Conservation (phyloP, 2,797 vertebrate species). For the Phoxinus dragarum region DNA sequence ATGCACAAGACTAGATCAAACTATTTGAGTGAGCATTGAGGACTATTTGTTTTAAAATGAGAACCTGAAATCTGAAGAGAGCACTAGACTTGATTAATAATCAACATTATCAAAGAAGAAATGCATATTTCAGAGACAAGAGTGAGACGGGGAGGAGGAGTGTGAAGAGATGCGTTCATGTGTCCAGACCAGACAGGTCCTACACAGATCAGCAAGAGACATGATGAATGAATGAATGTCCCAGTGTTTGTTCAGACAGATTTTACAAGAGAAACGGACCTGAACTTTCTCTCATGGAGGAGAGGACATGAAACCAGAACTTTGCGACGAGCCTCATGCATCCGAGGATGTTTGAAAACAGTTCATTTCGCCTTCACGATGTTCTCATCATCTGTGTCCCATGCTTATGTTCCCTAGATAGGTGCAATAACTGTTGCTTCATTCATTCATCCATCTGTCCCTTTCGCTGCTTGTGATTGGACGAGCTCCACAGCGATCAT, state of each 20-base stretch:
- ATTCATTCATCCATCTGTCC: slow-evolving; percentile 55
- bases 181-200: not conserved
- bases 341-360: not conserved
- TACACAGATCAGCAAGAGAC: not conserved
- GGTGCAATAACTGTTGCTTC: not conserved
- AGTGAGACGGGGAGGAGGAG: not conserved
- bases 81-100: too few relatives aligned
- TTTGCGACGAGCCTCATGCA: not conserved
- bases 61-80: too few relatives aligned
- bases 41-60: too few relatives aligned
- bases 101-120: too few relatives aligned
- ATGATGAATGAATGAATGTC: not conserved
- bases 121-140: too few relatives aligned
- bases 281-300: not conserved
- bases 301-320: not conserved
- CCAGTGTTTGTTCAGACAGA: not conserved
- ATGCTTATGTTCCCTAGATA: not conserved
- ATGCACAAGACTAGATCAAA: not conserved
- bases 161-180: not conserved
- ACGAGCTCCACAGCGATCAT: slow-evolving; percentile 72
- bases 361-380: not conserved
- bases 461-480: slow-evolving; percentile 73
- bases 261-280: not conserved
- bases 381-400: not conserved
- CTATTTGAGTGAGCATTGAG: too few relatives aligned